Evolutionary conservation across 1,140 invertebrate genomes (phyloP), one percentile per base, ranked within the genome.

Genomic region (Babylonia areolata): DNA sequence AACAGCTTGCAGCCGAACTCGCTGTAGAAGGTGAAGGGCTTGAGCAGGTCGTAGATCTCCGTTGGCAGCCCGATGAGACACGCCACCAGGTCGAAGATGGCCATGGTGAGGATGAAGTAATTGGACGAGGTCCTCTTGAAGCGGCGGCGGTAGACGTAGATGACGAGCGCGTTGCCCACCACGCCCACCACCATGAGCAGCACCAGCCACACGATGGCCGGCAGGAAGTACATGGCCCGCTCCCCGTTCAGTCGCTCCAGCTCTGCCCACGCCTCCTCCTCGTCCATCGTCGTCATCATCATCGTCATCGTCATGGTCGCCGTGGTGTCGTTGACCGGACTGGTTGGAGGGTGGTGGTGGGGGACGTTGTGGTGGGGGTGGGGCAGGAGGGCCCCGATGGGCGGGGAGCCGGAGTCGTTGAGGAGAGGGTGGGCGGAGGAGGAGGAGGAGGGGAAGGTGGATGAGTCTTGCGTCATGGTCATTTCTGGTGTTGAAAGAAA

Each of bases 91-190:
- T 92, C 91, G 87, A 92, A 91, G 35, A 91, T 85, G 15, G 91
- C 91, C 89, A 92, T 90, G 35, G 89, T 87, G 79, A 90, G 82
- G 64, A 92, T 92, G 86, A 92, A 92, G 84, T 91, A 91, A 73
- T 92, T 91, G 2, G 90, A 91, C 0, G 91, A 91, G 0, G 89
- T 91, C 37, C 89, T 89, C 69, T 89, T 90, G 85, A 91, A 91
- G 23, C 88, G 84, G 15, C 88, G 79, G 0, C 85, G 84, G 82
- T 91, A 92, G 39, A 92, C 90, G 79, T 90, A 90, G 42, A 92
- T 84, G 9, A 91, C 91, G 11, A 92, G 81, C 23, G 51, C 54
- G 87, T 92, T 92, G 15, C 91, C 91, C 15, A 90, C 46, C 11
- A 90, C 81, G 35, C 91, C 91, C 3, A 91, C 80, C 3, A 91